A percentile compares a stretch with the other conserved stretches of the same genome.
Evolutionary conservation across 2,113 vertebrate genomes (phyloP).

Genomic region (Atherinomorus stipes): DNA sequence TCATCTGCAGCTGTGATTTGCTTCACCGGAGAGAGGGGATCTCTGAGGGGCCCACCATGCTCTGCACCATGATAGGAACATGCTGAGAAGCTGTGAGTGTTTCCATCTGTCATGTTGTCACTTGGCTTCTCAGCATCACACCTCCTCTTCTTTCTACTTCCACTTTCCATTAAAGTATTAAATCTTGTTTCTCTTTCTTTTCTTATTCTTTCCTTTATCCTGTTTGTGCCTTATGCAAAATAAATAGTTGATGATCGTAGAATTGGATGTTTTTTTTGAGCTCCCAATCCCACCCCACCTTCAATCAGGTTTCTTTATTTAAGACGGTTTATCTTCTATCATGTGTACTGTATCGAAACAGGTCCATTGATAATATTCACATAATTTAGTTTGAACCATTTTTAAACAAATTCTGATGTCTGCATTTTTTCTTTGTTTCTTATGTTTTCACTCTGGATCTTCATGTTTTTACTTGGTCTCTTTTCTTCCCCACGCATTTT

Average conservation of each 20-base stretch:
- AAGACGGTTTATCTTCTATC: conserved; percentile 20
- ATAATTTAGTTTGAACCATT: conserved; percentile 9
- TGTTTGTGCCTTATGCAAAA: conserved; percentile 6
- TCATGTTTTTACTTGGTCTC: background rate
- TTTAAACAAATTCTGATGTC: conserved; percentile 30
- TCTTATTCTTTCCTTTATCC: background rate
- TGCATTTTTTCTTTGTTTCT: conserved; percentile 5
- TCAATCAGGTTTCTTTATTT: conserved; percentile 10
- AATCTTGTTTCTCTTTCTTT: conserved; percentile 1
- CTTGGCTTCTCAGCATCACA: conserved; percentile 19
- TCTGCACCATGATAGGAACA: conserved; percentile 32
- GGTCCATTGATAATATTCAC: conserved; percentile 9
- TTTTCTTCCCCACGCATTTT: too few species aligned
- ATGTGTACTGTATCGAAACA: conserved; percentile 8
- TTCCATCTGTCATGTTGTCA: conserved; percentile 48
- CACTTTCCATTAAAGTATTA: background rate
- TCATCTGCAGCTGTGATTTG: conserved; percentile 55
- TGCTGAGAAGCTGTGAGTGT: conserved; percentile 38
- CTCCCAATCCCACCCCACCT: background rate
- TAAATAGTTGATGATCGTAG: background rate
- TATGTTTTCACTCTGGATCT: background rate
- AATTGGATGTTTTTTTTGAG: background rate
- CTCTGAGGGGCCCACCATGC: conserved; percentile 33
- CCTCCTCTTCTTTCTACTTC: conserved; percentile 5
- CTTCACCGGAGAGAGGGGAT: conserved; percentile 41